Percentiles rank a stretch among this genome's conserved stretches.
phyloP scores from a whole-genome alignment of 2,888 invertebrate species.

The Archaeoteleia sp. region DNA sequence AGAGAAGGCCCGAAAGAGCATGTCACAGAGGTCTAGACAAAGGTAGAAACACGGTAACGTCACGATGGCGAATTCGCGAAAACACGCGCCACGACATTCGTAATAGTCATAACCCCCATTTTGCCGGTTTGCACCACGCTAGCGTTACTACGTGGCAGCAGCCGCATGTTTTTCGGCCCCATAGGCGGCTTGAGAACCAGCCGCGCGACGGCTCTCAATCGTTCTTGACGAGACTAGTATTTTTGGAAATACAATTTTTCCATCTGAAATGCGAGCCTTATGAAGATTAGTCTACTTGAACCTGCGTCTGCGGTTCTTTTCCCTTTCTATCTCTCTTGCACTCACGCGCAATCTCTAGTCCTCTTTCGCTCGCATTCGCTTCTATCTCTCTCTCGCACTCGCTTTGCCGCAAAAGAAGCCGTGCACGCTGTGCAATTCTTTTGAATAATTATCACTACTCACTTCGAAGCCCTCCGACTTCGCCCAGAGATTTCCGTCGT shows the following conservation, averaged over 20 bases:
- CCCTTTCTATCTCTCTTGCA: slow-evolving; percentile 10
- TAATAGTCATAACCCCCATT: slow-evolving; percentile 14
- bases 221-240: slow-evolving; percentile 6
- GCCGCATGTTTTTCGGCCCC: slow-evolving; percentile 6
- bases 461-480: slow-evolving; percentile 95
- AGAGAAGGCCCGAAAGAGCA: no score
- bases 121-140: slow-evolving; percentile 22
- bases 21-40: no score
- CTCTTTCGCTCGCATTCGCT: slow-evolving; percentile 15
- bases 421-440: slow-evolving; percentile 16
- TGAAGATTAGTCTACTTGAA: background rate
- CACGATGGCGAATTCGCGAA: background rate
- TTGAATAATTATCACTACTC: no score
- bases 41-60: no score
- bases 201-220: slow-evolving; percentile 13
- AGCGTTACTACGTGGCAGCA: slow-evolving; percentile 28
- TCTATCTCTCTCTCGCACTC: slow-evolving; percentile 8
- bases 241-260: no score
- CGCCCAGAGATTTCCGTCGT: slow-evolving; percentile 96
- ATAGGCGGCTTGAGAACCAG: background rate
- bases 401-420: slow-evolving; percentile 1
- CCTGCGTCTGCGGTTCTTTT: background rate
- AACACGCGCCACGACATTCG: slow-evolving; percentile 9
- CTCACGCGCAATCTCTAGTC: slow-evolving; percentile 15
- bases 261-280: background rate